Percentiles rank a stretch among this genome's conserved stretches.
Evolutionary conservation across 2,797 vertebrate species (phyloP).

Genomic region (Lagodon rhomboides): DNA sequence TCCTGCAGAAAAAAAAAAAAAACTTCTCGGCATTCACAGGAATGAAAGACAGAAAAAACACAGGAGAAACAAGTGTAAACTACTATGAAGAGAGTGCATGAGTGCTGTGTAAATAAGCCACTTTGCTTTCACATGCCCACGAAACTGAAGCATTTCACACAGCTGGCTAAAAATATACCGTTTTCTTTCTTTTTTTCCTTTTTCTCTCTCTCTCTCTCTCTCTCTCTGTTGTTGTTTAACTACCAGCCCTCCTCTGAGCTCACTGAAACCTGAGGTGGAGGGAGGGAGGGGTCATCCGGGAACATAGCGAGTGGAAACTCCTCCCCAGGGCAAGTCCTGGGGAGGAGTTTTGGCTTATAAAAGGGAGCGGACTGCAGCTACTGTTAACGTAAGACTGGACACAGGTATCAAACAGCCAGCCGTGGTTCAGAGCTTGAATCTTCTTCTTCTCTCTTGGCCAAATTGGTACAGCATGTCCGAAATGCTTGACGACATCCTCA

Average conservation of each 20-base stretch:
- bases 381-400: constrained; percentile 39
- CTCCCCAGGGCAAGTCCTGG: constrained; percentile 29
- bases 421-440: constrained; percentile 54
- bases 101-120: constrained; percentile 62
- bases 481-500: constrained; percentile 80
- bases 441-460: constrained; percentile 34
- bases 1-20: constrained; percentile 15
- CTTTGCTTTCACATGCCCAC: constrained; percentile 58
- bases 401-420: constrained; percentile 47
- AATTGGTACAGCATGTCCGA: constrained; percentile 85
- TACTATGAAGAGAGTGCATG: constrained; percentile 17
- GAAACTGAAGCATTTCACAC: constrained; percentile 79
- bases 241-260: constrained; percentile 67
- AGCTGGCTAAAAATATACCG: constrained; percentile 76
- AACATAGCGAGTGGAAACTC: constrained; percentile 73
- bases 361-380: background rate
- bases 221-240: constrained; percentile 39
- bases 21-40: constrained; percentile 1
- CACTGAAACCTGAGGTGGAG: constrained; percentile 73
- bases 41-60: constrained; percentile 21
- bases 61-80: background rate
- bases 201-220: constrained; percentile 18
- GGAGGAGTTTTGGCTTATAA: constrained; percentile 46
- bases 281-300: constrained; percentile 69
- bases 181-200: constrained; percentile 42